Evolutionary conservation across 2,113 vertebrate species (phyloP), one percentile per base, ranked within the genome.

Genomic region (Nansenia antarctica): DNA sequence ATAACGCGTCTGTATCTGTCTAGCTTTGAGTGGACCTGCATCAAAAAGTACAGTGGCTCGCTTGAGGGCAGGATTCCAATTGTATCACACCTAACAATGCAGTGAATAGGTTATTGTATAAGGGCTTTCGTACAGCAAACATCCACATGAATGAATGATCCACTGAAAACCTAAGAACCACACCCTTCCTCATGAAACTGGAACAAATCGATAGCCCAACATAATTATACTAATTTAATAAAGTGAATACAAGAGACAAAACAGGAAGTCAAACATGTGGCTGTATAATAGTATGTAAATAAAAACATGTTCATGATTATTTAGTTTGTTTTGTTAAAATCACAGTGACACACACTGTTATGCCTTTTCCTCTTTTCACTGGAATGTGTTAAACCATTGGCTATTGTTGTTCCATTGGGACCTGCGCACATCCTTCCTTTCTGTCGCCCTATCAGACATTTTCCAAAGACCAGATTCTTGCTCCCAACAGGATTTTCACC

Each of bases 181-280:
- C 78, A 37, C 83, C 82, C 82, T 82, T 81, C 74, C 75, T 76
- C 64, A 67, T 67, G 65, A 31, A 66, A 65, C 37, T 30, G 6
- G 8, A 24, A 11, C 9, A 32, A 67, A 69, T 70, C 32, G 78
- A 65, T 26, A 9, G 45, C 18, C 52, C 20, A 49, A 49, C 45
- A 55, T 55, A 20, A 55, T 12, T 26, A 55, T 27, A 55, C 20
- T 20, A 49, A 49, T 2, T 14, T 5, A 22, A 14, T 24, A 9
- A n/a, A n/a, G n/a, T n/a, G n/a, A n/a, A n/a, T n/a, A 29, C 53
- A 55, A 9, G 53, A 55, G 24, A 26, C n/a, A 14, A 49, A 7
- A 49, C 45, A 49, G n/a, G 5, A 49, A 49, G 14, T 22, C 2
- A 49, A 3, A 7, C n/a, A 49, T 22, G 45, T 49, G n/a, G 45